Evolutionary conservation across 2,888 invertebrate genomes (phyloP).

Genomic region (Megalurothrips usitatus): DNA sequence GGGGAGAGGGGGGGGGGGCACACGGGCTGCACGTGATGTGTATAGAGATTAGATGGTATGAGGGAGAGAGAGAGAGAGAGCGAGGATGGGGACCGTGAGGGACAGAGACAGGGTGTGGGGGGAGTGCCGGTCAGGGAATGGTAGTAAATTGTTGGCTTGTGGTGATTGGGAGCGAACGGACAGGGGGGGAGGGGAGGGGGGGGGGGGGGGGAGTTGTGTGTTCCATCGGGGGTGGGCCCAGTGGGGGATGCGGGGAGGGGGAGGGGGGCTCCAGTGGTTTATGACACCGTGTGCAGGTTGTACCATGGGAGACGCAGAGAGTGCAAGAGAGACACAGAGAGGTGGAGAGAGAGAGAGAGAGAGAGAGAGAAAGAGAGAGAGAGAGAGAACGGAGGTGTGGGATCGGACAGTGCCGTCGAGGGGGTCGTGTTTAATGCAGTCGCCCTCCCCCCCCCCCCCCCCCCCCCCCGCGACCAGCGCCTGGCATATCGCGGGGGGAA

Average conservation of each 20-base stretch:
- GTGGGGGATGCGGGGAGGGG: no score
- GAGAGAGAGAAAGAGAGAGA: no score
- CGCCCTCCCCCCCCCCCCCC: no score
- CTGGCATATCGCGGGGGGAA: no score
- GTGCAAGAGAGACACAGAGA: not conserved
- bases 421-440: not conserved
- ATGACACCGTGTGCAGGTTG: conserved; percentile 20
- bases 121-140: not conserved
- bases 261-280: not conserved
- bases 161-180: conserved; percentile 1
- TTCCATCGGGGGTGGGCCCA: no score
- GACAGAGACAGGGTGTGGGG: not conserved
- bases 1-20: not conserved
- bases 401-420: not conserved
- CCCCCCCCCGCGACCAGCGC: no score
- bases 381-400: not conserved
- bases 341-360: not conserved
- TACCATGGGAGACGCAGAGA: not conserved
- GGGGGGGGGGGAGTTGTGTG: conserved; percentile 28
- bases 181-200: not conserved
- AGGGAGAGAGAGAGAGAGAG: no score
- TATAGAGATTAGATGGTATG: conserved; percentile 16
- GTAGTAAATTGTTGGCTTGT: conserved; percentile 3
- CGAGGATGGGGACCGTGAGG: no score
- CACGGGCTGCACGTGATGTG: conserved; percentile 15